Conservation (phyloP, 2,797 vertebrate genomes). For the Catharus ustulatus region DNA sequence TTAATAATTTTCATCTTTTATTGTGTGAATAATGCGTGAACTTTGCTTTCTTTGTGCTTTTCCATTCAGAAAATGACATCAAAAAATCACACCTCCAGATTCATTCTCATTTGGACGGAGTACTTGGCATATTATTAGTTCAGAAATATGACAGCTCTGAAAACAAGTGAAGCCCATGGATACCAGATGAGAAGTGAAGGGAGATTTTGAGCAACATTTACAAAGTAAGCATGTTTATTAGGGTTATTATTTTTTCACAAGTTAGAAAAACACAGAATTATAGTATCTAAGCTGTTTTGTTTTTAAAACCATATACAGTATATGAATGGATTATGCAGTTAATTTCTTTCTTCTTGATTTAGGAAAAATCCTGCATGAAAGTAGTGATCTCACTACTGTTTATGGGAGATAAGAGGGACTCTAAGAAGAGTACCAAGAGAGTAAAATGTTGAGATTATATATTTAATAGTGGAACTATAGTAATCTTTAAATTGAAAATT, state of each 20-base stretch:
- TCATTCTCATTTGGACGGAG: not conserved
- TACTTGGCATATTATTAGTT: not conserved
- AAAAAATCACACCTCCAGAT: not conserved
- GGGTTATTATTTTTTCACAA: not conserved
- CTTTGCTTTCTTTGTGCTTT: conserved; percentile 5
- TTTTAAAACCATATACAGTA: not conserved
- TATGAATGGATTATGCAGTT: not conserved
- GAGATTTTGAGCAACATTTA: not conserved
- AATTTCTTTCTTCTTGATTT: not conserved
- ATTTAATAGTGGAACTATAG: not conserved
- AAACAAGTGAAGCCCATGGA: not conserved
- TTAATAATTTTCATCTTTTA: not conserved
- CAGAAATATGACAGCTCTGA: not conserved
- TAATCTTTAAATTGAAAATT: not conserved
- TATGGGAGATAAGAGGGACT: not conserved
- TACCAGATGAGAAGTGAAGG: not conserved
- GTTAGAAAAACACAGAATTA: not conserved
- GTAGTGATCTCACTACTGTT: not conserved
- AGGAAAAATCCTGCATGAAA: not conserved
- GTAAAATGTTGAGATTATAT: not conserved
- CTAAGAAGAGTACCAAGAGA: not conserved
- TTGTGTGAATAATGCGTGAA: not conserved
- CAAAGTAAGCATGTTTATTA: not conserved
- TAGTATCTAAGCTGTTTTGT: not conserved
- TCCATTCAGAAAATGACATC: conserved; percentile 11